phyloP scores from a whole-genome alignment of 1,140 invertebrate genomes.

The Aphidius gifuensis region DNA sequence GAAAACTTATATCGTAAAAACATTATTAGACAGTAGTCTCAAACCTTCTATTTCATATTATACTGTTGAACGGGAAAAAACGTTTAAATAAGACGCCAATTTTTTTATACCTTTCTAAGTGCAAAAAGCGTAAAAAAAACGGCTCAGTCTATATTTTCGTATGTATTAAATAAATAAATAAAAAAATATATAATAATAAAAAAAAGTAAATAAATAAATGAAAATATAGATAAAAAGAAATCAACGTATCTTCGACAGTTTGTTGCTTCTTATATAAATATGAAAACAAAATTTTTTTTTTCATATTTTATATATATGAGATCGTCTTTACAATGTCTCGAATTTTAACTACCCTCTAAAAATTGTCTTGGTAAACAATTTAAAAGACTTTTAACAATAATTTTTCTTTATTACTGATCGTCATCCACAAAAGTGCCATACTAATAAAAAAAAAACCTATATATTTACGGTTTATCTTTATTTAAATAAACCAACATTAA shows the following conservation, averaged over 20 bases:
- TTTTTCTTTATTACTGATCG: slow-evolving; percentile 1
- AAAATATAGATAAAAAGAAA: not conserved
- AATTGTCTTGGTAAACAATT: slow-evolving; percentile 36
- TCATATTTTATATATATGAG: not conserved
- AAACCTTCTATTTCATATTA: slow-evolving; percentile 20
- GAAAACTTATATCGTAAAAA: slow-evolving; percentile 52
- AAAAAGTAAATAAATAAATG: not conserved
- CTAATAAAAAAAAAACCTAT: too few species aligned
- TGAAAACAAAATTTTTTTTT: too few species aligned
- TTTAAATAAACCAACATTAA: not conserved
- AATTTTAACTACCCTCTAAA: slow-evolving; percentile 39
- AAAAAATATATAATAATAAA: slow-evolving; percentile 18
- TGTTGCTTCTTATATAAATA: too few species aligned
- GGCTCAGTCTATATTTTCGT: slow-evolving; percentile 5
- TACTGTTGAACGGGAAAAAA: slow-evolving; percentile 28
- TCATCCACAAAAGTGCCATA: not conserved
- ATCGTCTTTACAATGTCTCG: slow-evolving; percentile 28
- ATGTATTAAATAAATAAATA: slow-evolving; percentile 33
- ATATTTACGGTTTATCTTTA: too few species aligned
- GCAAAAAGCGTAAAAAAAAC: slow-evolving; percentile 33
- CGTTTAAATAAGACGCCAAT: slow-evolving; percentile 52
- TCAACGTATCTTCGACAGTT: too few species aligned
- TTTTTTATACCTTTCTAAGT: slow-evolving; percentile 41
- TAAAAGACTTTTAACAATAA: slow-evolving; percentile 7
- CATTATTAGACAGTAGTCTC: slow-evolving; percentile 47